Evolutionary conservation across 2,888 invertebrate species (phyloP).

Genomic region (Drosophila phalerata): DNA sequence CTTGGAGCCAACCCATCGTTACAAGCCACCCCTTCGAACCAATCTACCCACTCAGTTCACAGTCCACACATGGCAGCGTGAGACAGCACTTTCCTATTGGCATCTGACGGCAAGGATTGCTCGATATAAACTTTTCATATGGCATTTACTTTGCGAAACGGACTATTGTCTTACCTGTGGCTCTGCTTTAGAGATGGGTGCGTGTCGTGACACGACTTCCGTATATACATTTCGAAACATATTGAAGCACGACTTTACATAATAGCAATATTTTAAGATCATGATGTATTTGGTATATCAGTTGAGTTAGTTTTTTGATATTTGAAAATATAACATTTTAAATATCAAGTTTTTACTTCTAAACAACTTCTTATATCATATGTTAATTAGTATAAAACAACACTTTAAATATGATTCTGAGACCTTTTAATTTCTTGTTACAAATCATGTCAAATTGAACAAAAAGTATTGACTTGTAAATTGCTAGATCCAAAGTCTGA

Average conservation of each 20-base stretch:
- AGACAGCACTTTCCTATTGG: constrained; percentile 70
- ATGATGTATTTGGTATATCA: not conserved
- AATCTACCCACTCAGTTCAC: not conserved
- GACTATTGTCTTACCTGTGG: constrained; percentile 7
- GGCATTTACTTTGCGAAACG: constrained; percentile 8
- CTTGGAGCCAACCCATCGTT: not conserved
- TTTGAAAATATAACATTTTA: too few relatives aligned
- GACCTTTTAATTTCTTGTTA: too few relatives aligned
- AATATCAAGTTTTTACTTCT: too few relatives aligned
- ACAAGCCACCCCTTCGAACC: not conserved
- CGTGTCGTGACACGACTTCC: constrained; percentile 1
- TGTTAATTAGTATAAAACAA: too few relatives aligned
- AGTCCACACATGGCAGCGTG: constrained; percentile 42
- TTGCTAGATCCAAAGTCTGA: too few relatives aligned
- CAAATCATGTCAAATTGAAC: too few relatives aligned
- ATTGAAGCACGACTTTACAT: not conserved
- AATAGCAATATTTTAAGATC: not conserved
- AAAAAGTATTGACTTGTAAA: too few relatives aligned
- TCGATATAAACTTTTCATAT: constrained; percentile 17
- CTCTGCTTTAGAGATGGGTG: constrained; percentile 5
- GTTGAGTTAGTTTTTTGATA: too few relatives aligned
- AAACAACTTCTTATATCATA: too few relatives aligned
- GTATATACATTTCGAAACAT: too few relatives aligned
- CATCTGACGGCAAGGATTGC: constrained; percentile 46
- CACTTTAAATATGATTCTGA: too few relatives aligned